Percentiles rank a stretch among this genome's conserved stretches.
Conservation (phyloP, 2,888 invertebrate species). For the Habroteleia sp. region DNA sequence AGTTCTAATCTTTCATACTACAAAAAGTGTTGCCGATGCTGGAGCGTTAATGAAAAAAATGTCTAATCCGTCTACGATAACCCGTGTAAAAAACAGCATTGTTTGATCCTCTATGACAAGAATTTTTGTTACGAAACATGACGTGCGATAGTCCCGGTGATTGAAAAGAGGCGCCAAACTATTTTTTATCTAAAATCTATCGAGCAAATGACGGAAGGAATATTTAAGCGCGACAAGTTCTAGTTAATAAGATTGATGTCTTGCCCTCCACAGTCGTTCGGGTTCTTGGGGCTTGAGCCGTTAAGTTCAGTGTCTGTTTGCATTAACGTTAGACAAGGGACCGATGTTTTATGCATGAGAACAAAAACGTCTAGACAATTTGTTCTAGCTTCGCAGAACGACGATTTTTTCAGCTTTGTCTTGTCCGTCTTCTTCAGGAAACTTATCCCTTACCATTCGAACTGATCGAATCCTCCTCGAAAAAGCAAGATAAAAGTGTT, state of each 20-base stretch:
- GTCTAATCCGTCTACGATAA: too few relatives aligned
- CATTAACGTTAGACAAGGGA: slow-evolving; percentile 71
- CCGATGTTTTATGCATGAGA: slow-evolving; percentile 75
- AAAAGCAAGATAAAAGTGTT: slow-evolving; percentile 17
- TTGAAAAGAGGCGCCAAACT: slow-evolving; percentile 43
- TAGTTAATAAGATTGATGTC: slow-evolving; percentile 73
- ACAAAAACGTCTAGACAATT: slow-evolving; percentile 70
- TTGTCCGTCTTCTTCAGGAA: slow-evolving; percentile 30
- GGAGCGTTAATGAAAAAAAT: too few relatives aligned
- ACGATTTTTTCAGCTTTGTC: slow-evolving; percentile 38
- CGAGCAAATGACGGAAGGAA: slow-evolving; percentile 61
- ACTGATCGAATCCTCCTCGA: slow-evolving; percentile 19
- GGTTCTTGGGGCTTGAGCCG: slow-evolving; percentile 40
- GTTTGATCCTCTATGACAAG: slow-evolving; percentile 10
- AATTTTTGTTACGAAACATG: slow-evolving; percentile 21
- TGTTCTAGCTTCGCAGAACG: slow-evolving; percentile 64
- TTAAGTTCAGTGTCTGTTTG: slow-evolving; percentile 71
- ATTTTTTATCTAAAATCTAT: slow-evolving; percentile 66
- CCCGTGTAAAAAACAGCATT: background rate
- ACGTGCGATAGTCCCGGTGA: slow-evolving; percentile 13
- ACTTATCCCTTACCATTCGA: slow-evolving; percentile 16
- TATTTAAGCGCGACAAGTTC: slow-evolving; percentile 63
- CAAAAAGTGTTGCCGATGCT: too few relatives aligned
- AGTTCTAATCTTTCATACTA: too few relatives aligned
- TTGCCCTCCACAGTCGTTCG: slow-evolving; percentile 51